These are phyloP conservation scores for Osmerus mordax DNA, from an alignment of 2,113 vertebrate genomes.

Conservation along the genomic window DNA sequence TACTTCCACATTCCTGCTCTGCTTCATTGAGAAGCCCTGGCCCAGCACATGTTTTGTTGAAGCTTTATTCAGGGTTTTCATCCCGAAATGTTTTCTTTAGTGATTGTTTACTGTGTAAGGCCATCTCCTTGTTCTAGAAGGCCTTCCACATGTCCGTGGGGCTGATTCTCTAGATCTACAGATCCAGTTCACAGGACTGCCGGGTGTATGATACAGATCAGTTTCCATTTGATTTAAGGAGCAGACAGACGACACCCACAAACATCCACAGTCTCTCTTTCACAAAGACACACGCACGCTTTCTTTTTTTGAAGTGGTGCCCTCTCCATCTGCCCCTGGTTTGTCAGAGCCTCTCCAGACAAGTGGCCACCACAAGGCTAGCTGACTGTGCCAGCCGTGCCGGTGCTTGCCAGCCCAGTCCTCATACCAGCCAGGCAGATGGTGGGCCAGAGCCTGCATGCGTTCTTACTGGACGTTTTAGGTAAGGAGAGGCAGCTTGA, in stretches of 20 bases:
- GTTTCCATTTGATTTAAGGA: too few relatives aligned
- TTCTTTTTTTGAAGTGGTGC: conserved; percentile 24
- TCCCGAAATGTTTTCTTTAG: neutral
- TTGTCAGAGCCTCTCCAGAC: conserved; percentile 34
- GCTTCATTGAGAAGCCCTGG: neutral
- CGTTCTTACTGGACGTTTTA: conserved; percentile 44
- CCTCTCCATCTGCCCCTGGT: conserved; percentile 35
- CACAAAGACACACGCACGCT: neutral
- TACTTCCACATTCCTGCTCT: neutral
- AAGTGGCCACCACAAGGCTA: conserved; percentile 10
- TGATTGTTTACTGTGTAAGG: too few relatives aligned
- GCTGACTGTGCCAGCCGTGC: neutral
- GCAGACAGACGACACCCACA: too few relatives aligned
- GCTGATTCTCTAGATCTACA: too few relatives aligned
- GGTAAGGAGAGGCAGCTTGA: conserved; percentile 12
- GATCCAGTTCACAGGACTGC: too few relatives aligned
- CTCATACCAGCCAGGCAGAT: conserved; percentile 40
- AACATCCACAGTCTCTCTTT: neutral
- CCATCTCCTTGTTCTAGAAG: too few relatives aligned
- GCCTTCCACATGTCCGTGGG: too few relatives aligned
- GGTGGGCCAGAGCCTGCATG: conserved; percentile 2
- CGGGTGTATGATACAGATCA: too few relatives aligned
- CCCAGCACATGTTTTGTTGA: neutral
- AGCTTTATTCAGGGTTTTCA: neutral
- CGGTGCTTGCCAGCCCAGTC: conserved; percentile 10